Conservation (phyloP, 1,140 invertebrate genomes). For the Octopus sinensis region DNA sequence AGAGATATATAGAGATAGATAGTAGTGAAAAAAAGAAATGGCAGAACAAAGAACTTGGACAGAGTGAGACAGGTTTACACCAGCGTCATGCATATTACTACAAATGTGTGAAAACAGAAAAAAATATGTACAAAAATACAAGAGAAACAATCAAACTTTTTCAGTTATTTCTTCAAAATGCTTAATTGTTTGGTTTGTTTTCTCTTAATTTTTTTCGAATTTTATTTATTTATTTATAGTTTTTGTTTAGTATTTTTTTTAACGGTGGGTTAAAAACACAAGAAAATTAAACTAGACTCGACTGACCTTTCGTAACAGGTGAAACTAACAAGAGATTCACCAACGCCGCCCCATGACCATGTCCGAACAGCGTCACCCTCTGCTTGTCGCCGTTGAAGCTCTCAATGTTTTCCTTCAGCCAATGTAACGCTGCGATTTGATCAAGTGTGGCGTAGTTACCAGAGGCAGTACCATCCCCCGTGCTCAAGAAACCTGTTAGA, state of each 20-base stretch:
- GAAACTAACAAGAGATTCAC: conserved; percentile 66
- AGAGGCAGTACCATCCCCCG: conserved; percentile 74
- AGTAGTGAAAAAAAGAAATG: conserved; percentile 7
- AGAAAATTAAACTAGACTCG: neutral
- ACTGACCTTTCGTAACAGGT: conserved; percentile 26
- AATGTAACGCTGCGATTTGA: conserved; percentile 71
- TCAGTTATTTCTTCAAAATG: no score
- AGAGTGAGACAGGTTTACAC: conserved; percentile 7
- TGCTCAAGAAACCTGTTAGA: conserved; percentile 45
- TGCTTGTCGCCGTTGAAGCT: conserved; percentile 87
- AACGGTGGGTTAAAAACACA: neutral
- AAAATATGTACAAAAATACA: neutral
- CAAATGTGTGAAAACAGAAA: conserved; percentile 10
- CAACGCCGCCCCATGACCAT: conserved; percentile 90
- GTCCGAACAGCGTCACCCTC: conserved; percentile 91
- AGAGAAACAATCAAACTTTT: no score
- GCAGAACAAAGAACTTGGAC: conserved; percentile 11
- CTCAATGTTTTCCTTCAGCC: conserved; percentile 85
- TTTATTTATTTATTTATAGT: neutral
- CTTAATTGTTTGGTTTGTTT: no score
- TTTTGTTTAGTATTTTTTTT: neutral
- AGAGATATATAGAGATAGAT: conserved; percentile 18
- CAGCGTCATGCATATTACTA: conserved; percentile 12
- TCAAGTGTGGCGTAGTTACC: conserved; percentile 93
- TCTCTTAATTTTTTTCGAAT: no score